A percentile compares a stretch with the other conserved stretches of the same genome.
phyloP scores from a whole-genome alignment of 2,113 vertebrate genomes.

The Mastomys natalensis region DNA sequence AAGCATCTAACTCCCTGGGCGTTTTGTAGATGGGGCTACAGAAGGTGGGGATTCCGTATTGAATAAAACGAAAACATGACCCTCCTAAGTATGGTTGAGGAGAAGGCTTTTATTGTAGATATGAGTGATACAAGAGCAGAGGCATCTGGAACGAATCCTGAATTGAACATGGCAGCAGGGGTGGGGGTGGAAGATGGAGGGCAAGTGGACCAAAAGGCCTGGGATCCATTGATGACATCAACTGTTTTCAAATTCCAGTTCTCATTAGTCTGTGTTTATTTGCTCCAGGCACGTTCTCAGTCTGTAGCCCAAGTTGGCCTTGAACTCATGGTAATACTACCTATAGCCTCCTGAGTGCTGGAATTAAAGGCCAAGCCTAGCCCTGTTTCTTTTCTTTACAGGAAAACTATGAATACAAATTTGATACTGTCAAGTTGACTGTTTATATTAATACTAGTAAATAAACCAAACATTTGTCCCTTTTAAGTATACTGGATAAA shows the following conservation, averaged over 20 bases:
- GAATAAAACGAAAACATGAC: neutral
- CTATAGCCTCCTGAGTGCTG: neutral
- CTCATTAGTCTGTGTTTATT: neutral
- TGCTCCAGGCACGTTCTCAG: neutral
- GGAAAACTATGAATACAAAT: constrained; percentile 46
- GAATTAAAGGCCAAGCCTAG: neutral
- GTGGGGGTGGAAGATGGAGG: neutral
- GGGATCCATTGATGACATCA: neutral
- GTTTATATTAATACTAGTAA: constrained; percentile 60
- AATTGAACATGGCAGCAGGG: neutral
- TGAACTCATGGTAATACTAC: neutral
- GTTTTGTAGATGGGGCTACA: neutral
- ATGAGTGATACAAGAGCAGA: neutral
- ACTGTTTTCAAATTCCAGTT: constrained; percentile 25
- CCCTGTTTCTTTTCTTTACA: constrained; percentile 1
- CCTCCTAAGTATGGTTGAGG: neutral
- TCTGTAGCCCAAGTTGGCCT: neutral
- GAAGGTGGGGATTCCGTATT: neutral
- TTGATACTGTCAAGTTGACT: constrained; percentile 67
- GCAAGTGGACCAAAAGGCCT: neutral
- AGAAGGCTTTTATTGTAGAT: neutral
- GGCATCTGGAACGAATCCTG: neutral
- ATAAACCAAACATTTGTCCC: constrained; percentile 46
- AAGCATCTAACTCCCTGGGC: neutral
- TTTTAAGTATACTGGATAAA: constrained; percentile 59